A percentile compares a stretch with the other conserved stretches of the same genome.
phyloP scores from a whole-genome alignment of 2,113 vertebrate genomes.

The Cheirogaleus medius region DNA sequence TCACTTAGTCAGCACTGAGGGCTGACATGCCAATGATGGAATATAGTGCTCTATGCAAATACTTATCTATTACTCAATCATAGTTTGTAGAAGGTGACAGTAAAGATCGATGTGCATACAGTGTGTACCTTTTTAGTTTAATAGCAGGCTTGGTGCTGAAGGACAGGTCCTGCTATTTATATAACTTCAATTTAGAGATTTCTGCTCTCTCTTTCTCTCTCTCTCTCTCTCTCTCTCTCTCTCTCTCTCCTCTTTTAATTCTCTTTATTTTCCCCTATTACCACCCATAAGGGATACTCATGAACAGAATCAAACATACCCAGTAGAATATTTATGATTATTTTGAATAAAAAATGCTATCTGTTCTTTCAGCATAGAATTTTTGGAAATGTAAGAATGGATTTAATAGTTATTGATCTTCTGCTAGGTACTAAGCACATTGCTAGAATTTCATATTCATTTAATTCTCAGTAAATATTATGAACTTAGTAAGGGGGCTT shows the following conservation, averaged over 20 bases:
- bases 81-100: slow-evolving; percentile 66
- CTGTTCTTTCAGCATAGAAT: neutral
- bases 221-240: neutral
- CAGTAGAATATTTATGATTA: neutral
- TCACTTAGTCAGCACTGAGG: slow-evolving; percentile 67
- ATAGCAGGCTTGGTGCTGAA: neutral
- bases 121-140: slow-evolving; percentile 2
- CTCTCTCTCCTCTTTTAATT: neutral
- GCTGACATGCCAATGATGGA: slow-evolving; percentile 61
- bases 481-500: neutral
- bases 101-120: slow-evolving; percentile 31
- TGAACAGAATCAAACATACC: neutral
- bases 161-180: neutral
- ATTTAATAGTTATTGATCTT: neutral
- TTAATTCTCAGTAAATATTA: neutral
- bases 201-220: neutral
- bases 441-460: neutral
- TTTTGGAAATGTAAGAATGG: neutral
- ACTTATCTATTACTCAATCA: slow-evolving; percentile 60
- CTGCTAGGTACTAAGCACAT: neutral
- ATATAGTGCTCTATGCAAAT: slow-evolving; percentile 67
- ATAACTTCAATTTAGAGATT: neutral
- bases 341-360: neutral
- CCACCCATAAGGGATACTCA: neutral
- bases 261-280: neutral